phyloP scores from a whole-genome alignment of 2,888 invertebrate genomes.

The Mechanitis messenoides region DNA sequence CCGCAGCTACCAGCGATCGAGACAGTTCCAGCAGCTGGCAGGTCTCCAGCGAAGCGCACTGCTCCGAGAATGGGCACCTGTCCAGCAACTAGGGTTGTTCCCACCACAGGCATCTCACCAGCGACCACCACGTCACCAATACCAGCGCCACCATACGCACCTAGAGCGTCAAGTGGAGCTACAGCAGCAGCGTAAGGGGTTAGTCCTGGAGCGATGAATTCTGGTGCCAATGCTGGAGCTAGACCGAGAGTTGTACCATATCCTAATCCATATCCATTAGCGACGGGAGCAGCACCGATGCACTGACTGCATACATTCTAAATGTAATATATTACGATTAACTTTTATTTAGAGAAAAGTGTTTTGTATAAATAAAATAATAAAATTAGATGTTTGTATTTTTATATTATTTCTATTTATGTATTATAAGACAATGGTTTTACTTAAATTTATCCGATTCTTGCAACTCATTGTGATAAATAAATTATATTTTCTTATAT shows the following conservation, averaged over 20 bases:
- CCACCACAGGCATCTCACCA: constrained; percentile 36
- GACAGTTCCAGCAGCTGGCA: constrained; percentile 45
- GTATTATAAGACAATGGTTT: no score
- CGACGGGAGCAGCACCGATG: constrained; percentile 9
- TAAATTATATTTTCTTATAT: no score
- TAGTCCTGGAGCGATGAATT: neutral
- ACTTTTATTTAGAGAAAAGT: no score
- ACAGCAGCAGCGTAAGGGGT: constrained; percentile 6
- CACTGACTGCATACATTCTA: constrained; percentile 25
- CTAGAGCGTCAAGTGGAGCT: constrained; percentile 3
- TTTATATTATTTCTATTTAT: no score
- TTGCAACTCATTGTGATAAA: no score
- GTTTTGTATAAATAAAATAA: no score
- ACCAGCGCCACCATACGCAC: constrained; percentile 30
- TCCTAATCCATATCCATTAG: constrained; percentile 2
- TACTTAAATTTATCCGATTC: no score
- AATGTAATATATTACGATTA: neutral
- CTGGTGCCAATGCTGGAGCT: neutral
- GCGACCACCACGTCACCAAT: constrained; percentile 34
- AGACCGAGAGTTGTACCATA: constrained; percentile 1
- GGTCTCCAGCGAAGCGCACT: constrained; percentile 42
- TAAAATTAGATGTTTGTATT: no score
- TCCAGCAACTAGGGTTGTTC: constrained; percentile 38
- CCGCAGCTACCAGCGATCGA: constrained; percentile 45
- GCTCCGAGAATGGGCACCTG: constrained; percentile 43